phyloP scores from a whole-genome alignment of 1,140 invertebrate species.

The Mercenaria mercenaria region DNA sequence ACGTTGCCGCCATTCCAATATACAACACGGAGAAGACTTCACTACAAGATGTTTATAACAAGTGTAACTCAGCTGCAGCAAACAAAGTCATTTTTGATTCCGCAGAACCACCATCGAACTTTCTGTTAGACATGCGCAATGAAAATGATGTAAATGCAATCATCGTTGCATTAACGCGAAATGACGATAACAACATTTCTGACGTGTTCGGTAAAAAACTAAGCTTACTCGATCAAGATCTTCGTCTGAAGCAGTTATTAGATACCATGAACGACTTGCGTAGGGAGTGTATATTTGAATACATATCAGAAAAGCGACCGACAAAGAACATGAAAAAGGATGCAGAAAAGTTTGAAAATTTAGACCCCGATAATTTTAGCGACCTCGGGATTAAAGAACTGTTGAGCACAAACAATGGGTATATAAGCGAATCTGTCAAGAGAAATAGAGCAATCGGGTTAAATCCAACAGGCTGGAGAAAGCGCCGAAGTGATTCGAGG shows the following conservation, averaged over 20 bases:
- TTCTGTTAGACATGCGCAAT: slow-evolving; percentile 4
- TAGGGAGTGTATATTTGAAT: background rate
- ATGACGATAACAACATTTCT: background rate
- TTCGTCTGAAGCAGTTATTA: background rate
- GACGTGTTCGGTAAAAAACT: background rate
- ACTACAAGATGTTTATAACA: background rate
- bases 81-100: background rate
- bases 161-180: background rate
- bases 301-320: background rate
- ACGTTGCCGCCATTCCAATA: background rate
- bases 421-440: background rate
- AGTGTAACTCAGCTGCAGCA: background rate
- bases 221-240: background rate
- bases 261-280: background rate
- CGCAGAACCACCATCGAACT: background rate
- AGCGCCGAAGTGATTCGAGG: background rate
- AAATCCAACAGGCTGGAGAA: slow-evolving; percentile 58
- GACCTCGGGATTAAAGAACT: background rate
- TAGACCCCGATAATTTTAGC: background rate
- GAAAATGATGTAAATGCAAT: background rate
- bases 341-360: background rate
- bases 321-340: background rate
- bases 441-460: slow-evolving; percentile 1
- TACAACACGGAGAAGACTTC: background rate
- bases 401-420: background rate